Evolutionary conservation across 2,113 vertebrate genomes (phyloP).

Genomic region (Odocoileus virginianus): DNA sequence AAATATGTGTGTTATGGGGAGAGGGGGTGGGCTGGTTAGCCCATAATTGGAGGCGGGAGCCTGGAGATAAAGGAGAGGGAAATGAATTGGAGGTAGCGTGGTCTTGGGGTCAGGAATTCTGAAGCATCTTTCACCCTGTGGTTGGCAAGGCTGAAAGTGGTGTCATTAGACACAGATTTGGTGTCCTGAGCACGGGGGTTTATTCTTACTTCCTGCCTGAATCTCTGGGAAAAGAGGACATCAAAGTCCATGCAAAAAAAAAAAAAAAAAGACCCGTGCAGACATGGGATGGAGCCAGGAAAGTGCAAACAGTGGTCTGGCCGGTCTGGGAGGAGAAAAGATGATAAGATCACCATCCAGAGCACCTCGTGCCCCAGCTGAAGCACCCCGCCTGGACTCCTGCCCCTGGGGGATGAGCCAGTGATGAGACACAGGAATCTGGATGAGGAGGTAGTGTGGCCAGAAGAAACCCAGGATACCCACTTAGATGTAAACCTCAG

Average conservation of each 20-base stretch:
- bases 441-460: neutral
- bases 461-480: neutral
- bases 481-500: neutral
- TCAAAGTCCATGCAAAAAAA: neutral
- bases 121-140: neutral
- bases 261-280: neutral
- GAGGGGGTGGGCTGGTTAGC: rapidly evolving
- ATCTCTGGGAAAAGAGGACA: neutral
- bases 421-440: neutral
- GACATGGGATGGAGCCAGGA: rapidly evolving
- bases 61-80: neutral
- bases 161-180: neutral
- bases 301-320: neutral
- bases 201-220: neutral
- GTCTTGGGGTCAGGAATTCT: neutral
- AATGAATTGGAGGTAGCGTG: too few relatives aligned
- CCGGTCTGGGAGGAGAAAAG: neutral
- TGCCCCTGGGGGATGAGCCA: neutral
- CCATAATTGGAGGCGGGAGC: rapidly evolving
- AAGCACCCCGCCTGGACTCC: neutral
- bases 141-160: neutral
- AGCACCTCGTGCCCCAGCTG: too few relatives aligned
- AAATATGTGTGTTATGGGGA: neutral
- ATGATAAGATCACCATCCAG: rapidly evolving
- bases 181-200: neutral